Evolutionary conservation across 2,113 vertebrate species (phyloP), one percentile per base, ranked within the genome.

Genomic region (Cephalopholis sonnerati): DNA sequence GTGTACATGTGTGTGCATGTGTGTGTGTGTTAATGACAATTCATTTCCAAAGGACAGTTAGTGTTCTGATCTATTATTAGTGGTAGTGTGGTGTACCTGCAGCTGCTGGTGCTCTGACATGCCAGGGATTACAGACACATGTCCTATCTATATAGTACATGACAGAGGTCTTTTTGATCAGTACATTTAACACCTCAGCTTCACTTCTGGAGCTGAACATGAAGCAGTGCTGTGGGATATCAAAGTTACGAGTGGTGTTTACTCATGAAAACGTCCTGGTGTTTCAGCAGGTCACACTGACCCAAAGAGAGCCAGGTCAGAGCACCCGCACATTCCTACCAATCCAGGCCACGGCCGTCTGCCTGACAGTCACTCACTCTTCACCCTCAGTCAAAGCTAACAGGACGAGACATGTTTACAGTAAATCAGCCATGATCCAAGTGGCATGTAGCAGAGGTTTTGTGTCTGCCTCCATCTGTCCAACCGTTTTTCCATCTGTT

Each of bases 301-400:
- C 36, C 9, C n/a, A 63, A 50, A 81, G 44, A 0, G 57, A 82
- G 22, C 9, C 50, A 59, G 70, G 70, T 79, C 81, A 79, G 39
- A 27, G 55, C 32, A 29, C 17, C 17, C 11, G 0, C 46, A 25
- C 74, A 70, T 58, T 85, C 71, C 57, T 15, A 4, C 62, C 70
- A 36, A 41, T 84, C 59, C 54, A 87, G 66, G 62, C 48, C 73
- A 65, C 1, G 16, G 32, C 41, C 4, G 10, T 73, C n/a, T 66
- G 44, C 5, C 53, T 4, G 17, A 2, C 71, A 53, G 67, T 58
- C 74, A 25, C 7, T 61, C 59, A 59, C 9, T 41, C 70, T 18
- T 12, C 70, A 59, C 20, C 48, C 51, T 25, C 32, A 20, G 18
- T 69, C 39, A 18, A 12, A 32, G 8, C 24, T 9, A n/a, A 22